phyloP scores from a whole-genome alignment of 2,797 vertebrate species.

The Distichodus sexfasciatus region DNA sequence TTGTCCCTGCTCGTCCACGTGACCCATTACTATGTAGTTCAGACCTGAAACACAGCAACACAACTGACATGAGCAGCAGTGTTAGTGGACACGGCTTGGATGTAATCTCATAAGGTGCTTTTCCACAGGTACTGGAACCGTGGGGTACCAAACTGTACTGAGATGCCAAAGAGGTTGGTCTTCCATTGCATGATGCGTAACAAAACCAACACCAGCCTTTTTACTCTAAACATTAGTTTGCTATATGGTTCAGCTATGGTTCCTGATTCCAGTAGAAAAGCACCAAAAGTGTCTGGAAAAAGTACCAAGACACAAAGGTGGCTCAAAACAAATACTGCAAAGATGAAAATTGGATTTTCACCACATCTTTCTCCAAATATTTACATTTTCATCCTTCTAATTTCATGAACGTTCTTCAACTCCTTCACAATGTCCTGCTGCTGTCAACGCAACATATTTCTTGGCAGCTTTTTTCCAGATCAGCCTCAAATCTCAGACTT shows the following conservation, averaged over 20 bases:
- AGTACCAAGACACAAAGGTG: no score
- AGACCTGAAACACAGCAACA: constrained; percentile 65
- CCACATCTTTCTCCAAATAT: background rate
- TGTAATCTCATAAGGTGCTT: no score
- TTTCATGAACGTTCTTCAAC: background rate
- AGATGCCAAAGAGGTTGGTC: no score
- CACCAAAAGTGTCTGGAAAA: no score
- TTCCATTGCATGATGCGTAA: no score
- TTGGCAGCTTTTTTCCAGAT: constrained; percentile 14
- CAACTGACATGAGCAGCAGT: background rate
- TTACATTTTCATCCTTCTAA: constrained; percentile 2
- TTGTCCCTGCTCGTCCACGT: constrained; percentile 76
- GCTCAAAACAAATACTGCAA: background rate
- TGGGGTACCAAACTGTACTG: no score
- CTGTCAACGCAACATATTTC: constrained; percentile 17
- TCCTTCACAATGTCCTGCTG: background rate
- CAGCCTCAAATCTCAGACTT: constrained; percentile 10
- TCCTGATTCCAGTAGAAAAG: background rate
- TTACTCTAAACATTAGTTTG: no score
- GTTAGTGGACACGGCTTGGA: no score
- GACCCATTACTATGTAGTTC: constrained; percentile 86
- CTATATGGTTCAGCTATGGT: no score
- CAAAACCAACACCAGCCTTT: no score
- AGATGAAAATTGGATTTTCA: background rate
- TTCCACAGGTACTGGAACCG: no score